Base-by-base conservation (phyloP, 2,113 vertebrate genomes). In the Menidia beryllina region DNA sequence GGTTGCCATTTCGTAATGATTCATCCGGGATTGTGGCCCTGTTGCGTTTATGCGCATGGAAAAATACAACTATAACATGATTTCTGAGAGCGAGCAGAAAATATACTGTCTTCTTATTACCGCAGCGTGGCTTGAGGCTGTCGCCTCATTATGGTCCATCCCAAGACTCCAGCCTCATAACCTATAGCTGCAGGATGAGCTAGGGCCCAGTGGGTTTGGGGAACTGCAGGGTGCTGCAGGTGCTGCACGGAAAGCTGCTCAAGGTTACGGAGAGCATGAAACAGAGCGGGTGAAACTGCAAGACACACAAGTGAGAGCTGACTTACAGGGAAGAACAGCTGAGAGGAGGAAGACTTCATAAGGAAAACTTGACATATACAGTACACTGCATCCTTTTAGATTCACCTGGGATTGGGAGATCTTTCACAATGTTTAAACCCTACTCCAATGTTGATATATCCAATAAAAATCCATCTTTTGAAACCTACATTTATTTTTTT, bases 181-280 rank as follows among this genome's bases (percentile, higher is more conserved):
- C 76, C 65, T 84, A 56, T 12, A 15, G 39, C 72, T 88, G 81
- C 81, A 73, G 81, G 70, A 81, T 75, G 58, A 89, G 86, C 75
- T 82, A 64, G 56, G 78, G 73, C 65, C 78, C 83, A 80, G 72
- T 75, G 76, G 72, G 54, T 64, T 70, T 61, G 67, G 70, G 67
- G 36, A 63, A n/a, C 30, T 30, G 30, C 30, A 76, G 69, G 41
- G 58, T 69, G 75, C 85, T 82, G 74, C 67, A 80, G 72, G 58
- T 84, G 75, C 50, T 59, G 53, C 51, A 79, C 59, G 66, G 50
- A 81, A 83, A 81, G 81, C 56, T 20, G 54, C 77, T 69, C 68
- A 50, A 4, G 74, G 63, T 70, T 54, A 49, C 9, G 0, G 27
- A 39, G 27, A 26, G 64, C 38, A 2, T 43, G 38, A 54, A 53